Evolutionary conservation across 2,113 vertebrate genomes (phyloP), one percentile per base, ranked within the genome.

Genomic region (Melanotaenia duboulayi): DNA sequence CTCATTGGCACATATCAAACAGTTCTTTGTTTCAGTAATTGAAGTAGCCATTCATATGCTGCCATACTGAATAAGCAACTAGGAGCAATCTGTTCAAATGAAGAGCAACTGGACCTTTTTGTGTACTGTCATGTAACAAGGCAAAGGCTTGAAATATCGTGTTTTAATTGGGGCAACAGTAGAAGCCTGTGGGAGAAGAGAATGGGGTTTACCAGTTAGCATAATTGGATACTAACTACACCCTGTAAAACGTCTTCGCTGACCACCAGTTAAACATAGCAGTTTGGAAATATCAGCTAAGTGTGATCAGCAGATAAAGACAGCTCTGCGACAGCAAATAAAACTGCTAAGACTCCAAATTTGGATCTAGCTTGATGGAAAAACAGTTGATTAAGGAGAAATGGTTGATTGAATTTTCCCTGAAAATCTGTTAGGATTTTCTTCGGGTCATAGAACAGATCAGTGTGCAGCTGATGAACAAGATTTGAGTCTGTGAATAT

Each of bases 221-320:
- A 87, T 90, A 91, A 92, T 87, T 87, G 86, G 74, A 89, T 66
- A n/a, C 87, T 82, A 89, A 83, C 37, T 85, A 71, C 67, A 88
- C 65, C 74, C 75, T 81, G 72, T 73, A 44, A 60, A 35, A 84
- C 74, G 54, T 52, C 68, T 65, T 44, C 25, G 40, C 20, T 52
- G 35, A 59, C 44, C 46, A 61, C 51, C 24, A 69, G 65, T 69
- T 76, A 46, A 87, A 74, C 35, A 20, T 1, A 0, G 12, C 35
- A 28, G 59, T 67, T 80, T 72, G 56, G 54, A 58, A 60, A 79
- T 22, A 42, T 40, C 28, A 7, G 25, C 19, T 71, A 70, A 63
- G 52, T 51, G 14, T 28, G 23, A 52, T 1, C 0, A 4, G 37
- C 48, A 40, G 22, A 22, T 40, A 24, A 61, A 42, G 14, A 49